Evolutionary conservation across 2,888 invertebrate species (phyloP).

Genomic region (Salpingus planirostris): DNA sequence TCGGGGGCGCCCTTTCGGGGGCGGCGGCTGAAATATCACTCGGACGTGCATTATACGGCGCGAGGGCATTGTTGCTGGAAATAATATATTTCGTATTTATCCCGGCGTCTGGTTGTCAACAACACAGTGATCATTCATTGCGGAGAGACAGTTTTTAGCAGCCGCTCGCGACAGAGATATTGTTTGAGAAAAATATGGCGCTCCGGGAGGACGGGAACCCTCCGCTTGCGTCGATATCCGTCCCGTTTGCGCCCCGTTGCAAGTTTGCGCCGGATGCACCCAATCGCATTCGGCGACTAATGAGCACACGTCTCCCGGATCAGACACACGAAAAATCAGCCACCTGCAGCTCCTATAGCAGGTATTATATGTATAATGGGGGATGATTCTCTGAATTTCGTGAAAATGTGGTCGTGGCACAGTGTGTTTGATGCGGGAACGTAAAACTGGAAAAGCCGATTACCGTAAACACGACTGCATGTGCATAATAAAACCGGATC

Average conservation of each 20-base stretch:
- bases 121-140: constrained; percentile 36
- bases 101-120: constrained; percentile 32
- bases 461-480: too few relatives aligned
- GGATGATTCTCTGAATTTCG: too few relatives aligned
- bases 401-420: too few relatives aligned
- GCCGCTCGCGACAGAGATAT: constrained; percentile 21
- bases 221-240: constrained; percentile 15
- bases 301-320: too few relatives aligned
- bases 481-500: too few relatives aligned
- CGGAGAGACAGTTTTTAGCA: constrained; percentile 24
- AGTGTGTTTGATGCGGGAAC: too few relatives aligned
- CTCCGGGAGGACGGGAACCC: constrained; percentile 13
- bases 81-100: constrained; percentile 32
- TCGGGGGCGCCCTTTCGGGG: too few relatives aligned
- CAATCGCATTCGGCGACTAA: constrained; percentile 2
- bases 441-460: too few relatives aligned
- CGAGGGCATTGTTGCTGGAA: constrained; percentile 16
- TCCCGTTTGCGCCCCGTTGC: constrained; percentile 7
- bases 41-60: constrained; percentile 16
- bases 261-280: too few relatives aligned
- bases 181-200: constrained; percentile 21
- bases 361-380: too few relatives aligned
- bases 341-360: too few relatives aligned
- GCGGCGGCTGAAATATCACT: constrained; percentile 16
- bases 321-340: neutral